Evolutionary conservation across 2,888 invertebrate species (phyloP), one percentile per base, ranked within the genome.

Genomic region (Camptogramma bilineatum): DNA sequence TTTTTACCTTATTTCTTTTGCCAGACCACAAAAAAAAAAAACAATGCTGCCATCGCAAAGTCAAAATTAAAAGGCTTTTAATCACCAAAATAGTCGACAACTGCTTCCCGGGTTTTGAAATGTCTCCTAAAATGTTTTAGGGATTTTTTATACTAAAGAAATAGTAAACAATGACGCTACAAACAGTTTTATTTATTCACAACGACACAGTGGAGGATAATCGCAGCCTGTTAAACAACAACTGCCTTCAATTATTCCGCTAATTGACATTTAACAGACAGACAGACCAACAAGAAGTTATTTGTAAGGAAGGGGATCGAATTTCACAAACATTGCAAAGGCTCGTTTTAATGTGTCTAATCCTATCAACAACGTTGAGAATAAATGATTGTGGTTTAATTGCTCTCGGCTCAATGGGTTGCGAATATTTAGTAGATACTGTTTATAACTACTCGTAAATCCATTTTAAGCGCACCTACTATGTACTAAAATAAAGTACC

Each of bases 181-280:
- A 64, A 59, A 55, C 64, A 59, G 44, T 52, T 62, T 77, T 60
- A 72, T 77, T 79, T 76, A 76, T 80, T 78, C 72, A 80, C 60
- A 51, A 58, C 42, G 62, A 63, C 66, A 52, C 57, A 74, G 64
- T 71, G 55, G 64, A 72, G 73, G 73, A 68, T 74, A 71, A 73
- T 68, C 64, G 63, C 47, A 56, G 66, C 69, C 68, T 68, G 70
- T 73, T 70, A 77, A 74, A 74, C 73, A 73, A 76, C 72, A 58
- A 52, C 53, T 56, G 55, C 16, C 59, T 70, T 79, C 65, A 75
- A 80, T 79, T 77, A 81, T 80, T 81, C 75, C 73, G 64, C 67
- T 74, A 75, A 76, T 73, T 73, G 73, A 64, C 71, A 63, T 63
- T 46, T 68, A 60, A 72, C 62, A 66, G 70, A 68, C 62, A 66